phyloP scores from a whole-genome alignment of 2,113 vertebrate genomes.

The Brevimyrus niger region DNA sequence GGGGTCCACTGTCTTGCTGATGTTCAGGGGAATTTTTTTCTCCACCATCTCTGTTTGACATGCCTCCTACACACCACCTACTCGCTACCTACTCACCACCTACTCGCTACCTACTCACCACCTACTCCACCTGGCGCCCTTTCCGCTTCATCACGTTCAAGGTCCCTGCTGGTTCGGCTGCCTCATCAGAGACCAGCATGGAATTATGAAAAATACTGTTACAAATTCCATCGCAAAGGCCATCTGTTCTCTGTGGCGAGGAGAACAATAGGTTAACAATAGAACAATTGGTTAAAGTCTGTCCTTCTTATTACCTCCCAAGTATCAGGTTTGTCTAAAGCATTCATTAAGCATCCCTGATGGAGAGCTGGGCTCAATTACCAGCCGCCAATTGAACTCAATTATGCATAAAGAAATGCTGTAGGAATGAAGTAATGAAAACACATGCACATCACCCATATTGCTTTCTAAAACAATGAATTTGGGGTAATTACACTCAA shows the following conservation, averaged over 20 bases:
- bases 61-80: neutral
- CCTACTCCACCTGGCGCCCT: neutral
- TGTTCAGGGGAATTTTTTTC: slow-evolving; percentile 25
- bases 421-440: neutral
- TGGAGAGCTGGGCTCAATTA: slow-evolving; percentile 16
- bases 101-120: neutral
- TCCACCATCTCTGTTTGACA: neutral
- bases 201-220: slow-evolving; percentile 11
- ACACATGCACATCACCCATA: slow-evolving; percentile 18
- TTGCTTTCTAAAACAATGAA: slow-evolving; percentile 32
- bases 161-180: neutral
- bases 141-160: neutral
- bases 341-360: slow-evolving; percentile 2
- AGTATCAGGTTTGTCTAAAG: neutral
- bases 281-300: slow-evolving; percentile 8
- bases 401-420: slow-evolving; percentile 24
- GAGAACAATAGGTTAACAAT: slow-evolving; percentile 7
- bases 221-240: neutral
- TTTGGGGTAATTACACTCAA: slow-evolving; percentile 26
- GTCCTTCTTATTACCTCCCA: neutral
- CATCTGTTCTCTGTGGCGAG: neutral
- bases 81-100: neutral
- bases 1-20: neutral
- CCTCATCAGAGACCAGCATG: slow-evolving; percentile 10
- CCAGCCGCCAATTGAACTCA: slow-evolving; percentile 10